Evolutionary conservation across 2,797 vertebrate genomes (phyloP).

Genomic region (Lacerta agilis): DNA sequence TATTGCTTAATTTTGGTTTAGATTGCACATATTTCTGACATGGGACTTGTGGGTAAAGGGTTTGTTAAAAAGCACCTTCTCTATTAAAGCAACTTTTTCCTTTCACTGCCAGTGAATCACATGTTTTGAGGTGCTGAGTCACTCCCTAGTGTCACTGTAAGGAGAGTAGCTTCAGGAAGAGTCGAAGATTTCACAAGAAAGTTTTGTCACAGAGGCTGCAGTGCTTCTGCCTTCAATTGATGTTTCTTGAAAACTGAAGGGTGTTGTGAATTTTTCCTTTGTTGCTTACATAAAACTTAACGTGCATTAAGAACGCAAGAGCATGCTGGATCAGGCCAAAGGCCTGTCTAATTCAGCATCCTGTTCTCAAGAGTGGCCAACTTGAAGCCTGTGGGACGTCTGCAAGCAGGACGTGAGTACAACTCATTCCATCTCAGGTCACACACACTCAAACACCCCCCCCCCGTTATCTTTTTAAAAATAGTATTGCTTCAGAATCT

Average conservation of each 20-base stretch:
- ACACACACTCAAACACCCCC: neutral
- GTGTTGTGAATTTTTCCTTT: neutral
- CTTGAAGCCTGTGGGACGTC: no score
- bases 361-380: no score
- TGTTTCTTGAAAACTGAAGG: constrained; percentile 35
- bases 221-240: constrained; percentile 16
- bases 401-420: no score
- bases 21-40: no score
- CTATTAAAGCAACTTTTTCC: constrained; percentile 14
- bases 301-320: neutral
- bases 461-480: neutral
- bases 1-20: no score
- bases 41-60: no score
- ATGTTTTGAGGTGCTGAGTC: neutral
- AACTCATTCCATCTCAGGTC: constrained; percentile 23
- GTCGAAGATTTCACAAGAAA: constrained; percentile 19
- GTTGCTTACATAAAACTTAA: neutral
- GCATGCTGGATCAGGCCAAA: no score
- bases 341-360: no score
- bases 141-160: constrained; percentile 17
- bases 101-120: constrained; percentile 14
- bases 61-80: neutral
- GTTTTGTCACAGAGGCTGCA: constrained; percentile 1
- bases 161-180: constrained; percentile 17
- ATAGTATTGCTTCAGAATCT: neutral